Conservation (phyloP, 2,797 vertebrate species). For the Anas flavirostris region DNA sequence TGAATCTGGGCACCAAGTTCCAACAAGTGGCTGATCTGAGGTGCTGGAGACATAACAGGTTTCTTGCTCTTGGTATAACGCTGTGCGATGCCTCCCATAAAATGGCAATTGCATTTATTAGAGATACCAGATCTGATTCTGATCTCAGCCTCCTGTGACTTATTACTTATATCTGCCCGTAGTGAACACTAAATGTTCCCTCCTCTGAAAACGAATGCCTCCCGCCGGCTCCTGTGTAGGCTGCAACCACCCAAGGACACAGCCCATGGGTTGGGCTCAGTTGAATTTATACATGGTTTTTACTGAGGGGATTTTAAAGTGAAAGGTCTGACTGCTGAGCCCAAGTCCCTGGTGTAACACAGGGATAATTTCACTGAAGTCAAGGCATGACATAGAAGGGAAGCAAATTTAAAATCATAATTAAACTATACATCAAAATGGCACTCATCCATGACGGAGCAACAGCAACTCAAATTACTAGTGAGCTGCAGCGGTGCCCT, state of each 20-base stretch:
- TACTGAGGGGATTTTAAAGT: background rate
- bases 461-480: background rate
- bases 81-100: background rate
- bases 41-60: rapidly evolving
- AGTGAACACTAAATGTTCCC: background rate
- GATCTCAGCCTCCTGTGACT: background rate
- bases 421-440: background rate
- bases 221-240: background rate
- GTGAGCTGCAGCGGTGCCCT: background rate
- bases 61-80: background rate
- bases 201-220: background rate
- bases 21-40: background rate
- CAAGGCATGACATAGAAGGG: background rate
- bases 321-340: background rate
- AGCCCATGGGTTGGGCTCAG: background rate
- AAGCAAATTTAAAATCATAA: background rate
- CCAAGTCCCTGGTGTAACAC: background rate
- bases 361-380: background rate
- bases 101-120: background rate
- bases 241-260: background rate
- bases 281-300: background rate
- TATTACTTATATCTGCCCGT: background rate
- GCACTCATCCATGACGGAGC: background rate
- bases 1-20: background rate
- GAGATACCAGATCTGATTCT: background rate